Base-by-base conservation (phyloP, 2,113 vertebrate genomes). In the Vireo altiloquus region DNA sequence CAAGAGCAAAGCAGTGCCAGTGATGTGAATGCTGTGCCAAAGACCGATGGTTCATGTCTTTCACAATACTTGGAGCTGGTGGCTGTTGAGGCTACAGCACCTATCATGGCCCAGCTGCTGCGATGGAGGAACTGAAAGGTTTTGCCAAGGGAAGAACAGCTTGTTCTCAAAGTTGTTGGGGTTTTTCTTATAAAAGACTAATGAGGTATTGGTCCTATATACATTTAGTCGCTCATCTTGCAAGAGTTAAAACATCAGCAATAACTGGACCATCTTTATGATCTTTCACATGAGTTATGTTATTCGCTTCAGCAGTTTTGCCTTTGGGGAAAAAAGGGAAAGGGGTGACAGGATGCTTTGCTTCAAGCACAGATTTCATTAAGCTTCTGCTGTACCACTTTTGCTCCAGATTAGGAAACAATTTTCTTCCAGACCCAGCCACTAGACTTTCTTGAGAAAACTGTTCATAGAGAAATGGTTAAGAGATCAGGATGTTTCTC, bases 391-490 rank as follows among this genome's bases (percentile, higher is more conserved):
- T 52, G 40, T 72, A 80, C 42, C 27, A 31, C 16, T 93, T 89
- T 89, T 83, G 33, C 28, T 90, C 87, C 76, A 72, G 84, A 75
- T 92, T 76, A 92, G 74, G 77, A 87, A 96, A 75, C 39, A 57
- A 49, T 30, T 68, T 54, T 42, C 18, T 61, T 61, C 70, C 54
- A 61, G 66, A 82, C 46, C 42, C 71, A 64, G 59, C 66, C 44
- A 64, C 16, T 46, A n/a, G 40, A 76, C 25, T 77, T 94, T 46
- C 63, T 78, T 56, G 39, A 18, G 65, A 91, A 89, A 92, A 75
- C 28, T 82, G 60, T 86, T 94, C 61, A n/a, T 49, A 86, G 72
- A 44, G 66, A 79, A 89, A 70, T 33, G 15, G 42, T 81, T 83
- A 84, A 68, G 81, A 74, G 79, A 93, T 49, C 57, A 77, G 83